These are phyloP conservation scores for Zosterops borbonicus DNA, from an alignment of 2,113 vertebrate genomes.

Conservation along the genomic window DNA sequence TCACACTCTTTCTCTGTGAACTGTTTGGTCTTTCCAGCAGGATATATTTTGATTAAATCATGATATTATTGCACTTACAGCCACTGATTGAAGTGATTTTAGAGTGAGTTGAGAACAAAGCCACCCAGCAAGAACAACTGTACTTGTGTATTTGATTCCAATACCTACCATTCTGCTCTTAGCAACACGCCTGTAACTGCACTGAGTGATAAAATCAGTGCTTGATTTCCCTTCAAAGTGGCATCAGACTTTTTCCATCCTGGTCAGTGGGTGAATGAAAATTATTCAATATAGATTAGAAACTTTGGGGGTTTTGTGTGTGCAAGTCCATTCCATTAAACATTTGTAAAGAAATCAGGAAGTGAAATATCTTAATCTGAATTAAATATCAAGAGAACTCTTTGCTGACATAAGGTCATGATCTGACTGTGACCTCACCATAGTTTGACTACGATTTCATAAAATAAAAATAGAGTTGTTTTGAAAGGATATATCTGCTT, in stretches of 20 bases:
- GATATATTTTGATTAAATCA: slow-evolving; percentile 39
- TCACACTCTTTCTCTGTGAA: slow-evolving; percentile 54
- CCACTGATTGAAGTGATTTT: slow-evolving; percentile 61
- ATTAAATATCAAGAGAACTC: neutral
- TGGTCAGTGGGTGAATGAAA: neutral
- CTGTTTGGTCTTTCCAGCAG: slow-evolving; percentile 32
- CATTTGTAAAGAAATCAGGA: neutral
- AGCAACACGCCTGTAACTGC: neutral
- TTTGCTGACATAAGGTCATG: neutral
- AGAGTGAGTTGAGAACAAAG: slow-evolving; percentile 57
- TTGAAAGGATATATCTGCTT: neutral
- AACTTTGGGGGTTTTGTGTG: neutral
- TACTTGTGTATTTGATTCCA: slow-evolving; percentile 41
- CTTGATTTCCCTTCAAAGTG: neutral
- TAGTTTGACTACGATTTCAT: neutral
- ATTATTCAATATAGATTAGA: neutral
- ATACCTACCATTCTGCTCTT: neutral
- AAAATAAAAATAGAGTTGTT: neutral
- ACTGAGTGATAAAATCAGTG: neutral
- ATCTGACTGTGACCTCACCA: neutral
- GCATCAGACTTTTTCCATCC: neutral
- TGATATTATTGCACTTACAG: slow-evolving; percentile 26
- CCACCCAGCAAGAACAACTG: neutral
- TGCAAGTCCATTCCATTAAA: neutral
- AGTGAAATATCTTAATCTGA: neutral